A percentile compares a stretch with the other conserved stretches of the same genome.
phyloP scores from a whole-genome alignment of 2,113 vertebrate species.

The Eurypyga helias region DNA sequence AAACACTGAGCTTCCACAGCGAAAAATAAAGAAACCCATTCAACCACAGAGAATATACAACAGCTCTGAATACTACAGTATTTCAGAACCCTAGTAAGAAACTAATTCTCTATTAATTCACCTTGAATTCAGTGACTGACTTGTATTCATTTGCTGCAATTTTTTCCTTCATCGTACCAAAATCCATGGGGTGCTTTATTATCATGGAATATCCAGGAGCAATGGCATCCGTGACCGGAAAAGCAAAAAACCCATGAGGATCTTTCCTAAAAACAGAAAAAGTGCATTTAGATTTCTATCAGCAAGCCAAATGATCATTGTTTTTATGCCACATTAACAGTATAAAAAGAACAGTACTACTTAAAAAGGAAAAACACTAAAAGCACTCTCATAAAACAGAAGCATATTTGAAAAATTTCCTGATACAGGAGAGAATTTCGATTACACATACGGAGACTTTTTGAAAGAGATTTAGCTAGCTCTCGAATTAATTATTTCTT shows the following conservation, averaged over 20 bases:
- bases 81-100: too few relatives aligned
- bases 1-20: not conserved
- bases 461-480: not conserved
- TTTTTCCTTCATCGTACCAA: slow-evolving; percentile 98
- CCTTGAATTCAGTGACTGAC: slow-evolving; percentile 98
- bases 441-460: not conserved
- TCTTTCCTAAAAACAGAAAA: slow-evolving; percentile 87
- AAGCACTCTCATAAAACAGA: not conserved
- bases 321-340: not conserved
- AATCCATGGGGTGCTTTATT: slow-evolving; percentile 99
- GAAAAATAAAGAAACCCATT: not conserved
- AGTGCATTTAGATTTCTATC: slow-evolving; percentile 2
- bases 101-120: slow-evolving; percentile 45
- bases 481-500: not conserved
- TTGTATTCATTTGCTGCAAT: slow-evolving; percentile 93
- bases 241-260: slow-evolving; percentile 95
- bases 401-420: not conserved
- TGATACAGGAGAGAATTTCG: not conserved
- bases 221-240: slow-evolving; percentile 96
- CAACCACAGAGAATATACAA: not conserved
- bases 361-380: not conserved
- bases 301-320: not conserved
- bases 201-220: slow-evolving; percentile 98
- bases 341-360: not conserved
- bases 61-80: not conserved